A percentile compares a stretch with the other conserved stretches of the same genome.
These are phyloP conservation scores for Theropithecus gelada DNA, from an alignment of 2,113 vertebrate genomes.

Conservation along the genomic window DNA sequence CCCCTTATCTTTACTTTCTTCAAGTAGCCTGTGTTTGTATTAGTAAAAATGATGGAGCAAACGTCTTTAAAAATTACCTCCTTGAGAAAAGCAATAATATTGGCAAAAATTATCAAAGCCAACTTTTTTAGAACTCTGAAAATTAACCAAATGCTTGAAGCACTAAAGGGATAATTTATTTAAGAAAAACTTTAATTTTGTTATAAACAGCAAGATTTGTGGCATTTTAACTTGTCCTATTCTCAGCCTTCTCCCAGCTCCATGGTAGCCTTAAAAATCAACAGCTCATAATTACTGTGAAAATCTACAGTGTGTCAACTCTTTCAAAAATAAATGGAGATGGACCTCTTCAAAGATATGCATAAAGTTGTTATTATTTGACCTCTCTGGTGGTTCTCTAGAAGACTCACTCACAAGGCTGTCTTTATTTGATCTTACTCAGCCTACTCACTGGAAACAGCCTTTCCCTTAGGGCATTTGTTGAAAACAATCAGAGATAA, in stretches of 20 bases:
- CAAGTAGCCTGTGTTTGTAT: not conserved
- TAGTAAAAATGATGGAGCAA: not conserved
- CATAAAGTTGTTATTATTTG: not conserved
- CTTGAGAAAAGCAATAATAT: not conserved
- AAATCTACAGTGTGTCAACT: not conserved
- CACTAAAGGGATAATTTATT: not conserved
- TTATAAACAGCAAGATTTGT: not conserved
- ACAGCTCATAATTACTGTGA: not conserved
- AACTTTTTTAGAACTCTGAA: not conserved
- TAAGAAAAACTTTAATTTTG: not conserved
- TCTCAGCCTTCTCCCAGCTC: not conserved
- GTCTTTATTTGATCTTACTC: not conserved
- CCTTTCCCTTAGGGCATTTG: not conserved
- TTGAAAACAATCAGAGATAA: not conserved
- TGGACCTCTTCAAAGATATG: not conserved
- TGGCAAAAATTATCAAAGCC: not conserved
- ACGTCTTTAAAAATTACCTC: not conserved
- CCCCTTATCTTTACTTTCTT: not conserved
- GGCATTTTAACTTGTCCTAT: not conserved
- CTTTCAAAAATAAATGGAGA: not conserved
- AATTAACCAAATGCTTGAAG: not conserved
- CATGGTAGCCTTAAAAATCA: not conserved
- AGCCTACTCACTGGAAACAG: not conserved
- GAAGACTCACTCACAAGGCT: not conserved
- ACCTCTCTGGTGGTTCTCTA: not conserved